Base-by-base conservation (phyloP, 2,113 vertebrate species). In the Protomyctophum bolini region DNA sequence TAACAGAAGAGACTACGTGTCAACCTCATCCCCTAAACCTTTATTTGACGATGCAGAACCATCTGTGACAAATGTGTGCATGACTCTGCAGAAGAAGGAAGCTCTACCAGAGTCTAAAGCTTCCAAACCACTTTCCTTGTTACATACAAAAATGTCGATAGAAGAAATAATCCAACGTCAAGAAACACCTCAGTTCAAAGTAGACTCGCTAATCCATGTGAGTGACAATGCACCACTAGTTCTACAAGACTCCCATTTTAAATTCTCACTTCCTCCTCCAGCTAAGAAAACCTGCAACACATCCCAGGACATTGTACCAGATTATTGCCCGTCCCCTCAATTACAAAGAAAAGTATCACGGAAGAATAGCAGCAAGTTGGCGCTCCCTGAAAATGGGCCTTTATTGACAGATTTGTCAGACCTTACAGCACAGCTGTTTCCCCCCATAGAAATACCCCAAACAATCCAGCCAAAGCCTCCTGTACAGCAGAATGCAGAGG, bases 281-380 rank as follows among this genome's bases (percentile, higher is more conserved):
- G 92, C 92, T 6, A 94, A 94, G 74, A 94, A 93, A 84, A 92
- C 86, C 6, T 93, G 89, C 83, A 88, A 89, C 73, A 89, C 82
- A 58, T 92, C 92, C 8, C 89, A 91, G 29, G 90, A 89, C 11
- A 65, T 92, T 59, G 81, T 91, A 3, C 91, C 91, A 0, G 91
- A 89, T 58, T 90, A 87, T 72, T 93, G 84, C 48, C 89, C 92
- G 10, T 93, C 87, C 3, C 93, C 92, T 0, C 93, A 92, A 82
- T 77, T 93, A 61, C 92, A 92, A 48, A 87, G 92, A 51, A 94
- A 94, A 91, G 91, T 93, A 91, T 94, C 92, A 0, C 85, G 86
- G 46, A 94, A 94, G 79, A 29, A 86, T 70, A 84, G 91, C 41
- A 83, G 10, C 6, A 86, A 83, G 48, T 59, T 64, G 45, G 58